Evolutionary conservation across 64 coral and sea anemone genomes (phyloP), one percentile per base, ranked within the genome.

Genomic region (Hydrozoanthus tunicans): DNA sequence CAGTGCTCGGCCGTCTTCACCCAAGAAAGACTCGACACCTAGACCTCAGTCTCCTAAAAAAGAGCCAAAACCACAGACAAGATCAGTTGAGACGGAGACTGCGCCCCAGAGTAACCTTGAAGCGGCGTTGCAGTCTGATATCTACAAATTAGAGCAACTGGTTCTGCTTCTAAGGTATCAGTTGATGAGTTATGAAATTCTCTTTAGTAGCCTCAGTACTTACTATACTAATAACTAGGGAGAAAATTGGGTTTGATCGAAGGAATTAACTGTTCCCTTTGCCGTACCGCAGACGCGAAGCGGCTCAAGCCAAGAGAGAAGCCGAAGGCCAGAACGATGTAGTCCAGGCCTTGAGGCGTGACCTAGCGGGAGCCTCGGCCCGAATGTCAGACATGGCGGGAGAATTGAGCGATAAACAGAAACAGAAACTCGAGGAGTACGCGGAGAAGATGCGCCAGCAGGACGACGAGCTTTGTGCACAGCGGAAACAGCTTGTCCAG

Each of bases 381-480:
- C 93, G 93, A 92, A 94, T 98, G 95, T 98, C 95, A 14, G 95
- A 98, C 89, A 92, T 98, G 93, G 93, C 95, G 7, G 95, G 95
- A 43, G 95, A 98, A 73, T 78, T 98, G 9, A 94, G 93, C 58
- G 95, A 98, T 62, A 94, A 94, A 94, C 95, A 98, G 51, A 98
- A 98, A 90, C 95, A 98, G 77, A 98, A 90, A 80, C 85, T 98
- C 9, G 95, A 98, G 71, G 93, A 98, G 43, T 94, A 94, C 56
- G 93, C 94, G 43, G 95, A 98, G 56, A 81, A 83, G 76, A 92
- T 98, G 5, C 43, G 71, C 82, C 61, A 66, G 52, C 95, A 98
- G 77, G 95, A 98, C 85, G 77, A 75, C 43, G 95, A 94, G 62
- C 81, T 98, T 61, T 84, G 77, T 68, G 90, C 77, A 81, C 95